These are phyloP conservation scores for Dysmachus trigonus DNA, from an alignment of 2,888 invertebrate genomes.

Conservation along the genomic window DNA sequence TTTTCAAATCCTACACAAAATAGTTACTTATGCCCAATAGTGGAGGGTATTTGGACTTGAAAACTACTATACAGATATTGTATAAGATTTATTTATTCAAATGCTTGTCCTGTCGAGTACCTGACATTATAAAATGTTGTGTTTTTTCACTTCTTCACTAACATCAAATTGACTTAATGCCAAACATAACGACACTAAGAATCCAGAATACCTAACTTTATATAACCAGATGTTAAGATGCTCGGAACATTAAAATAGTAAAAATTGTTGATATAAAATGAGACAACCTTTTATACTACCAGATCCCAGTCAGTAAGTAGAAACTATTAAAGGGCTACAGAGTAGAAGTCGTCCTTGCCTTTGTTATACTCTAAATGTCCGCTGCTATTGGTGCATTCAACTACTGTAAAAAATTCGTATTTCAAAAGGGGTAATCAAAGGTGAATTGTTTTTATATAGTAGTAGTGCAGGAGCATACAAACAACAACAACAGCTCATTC, in stretches of 20 bases:
- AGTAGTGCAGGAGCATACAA: neutral
- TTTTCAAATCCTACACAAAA: too few species aligned
- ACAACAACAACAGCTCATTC: neutral
- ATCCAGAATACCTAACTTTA: too few species aligned
- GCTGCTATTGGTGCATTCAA: neutral
- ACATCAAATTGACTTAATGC: too few species aligned
- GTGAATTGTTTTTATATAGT: neutral
- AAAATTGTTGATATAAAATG: neutral
- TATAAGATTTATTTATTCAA: too few species aligned
- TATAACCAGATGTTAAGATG: too few species aligned
- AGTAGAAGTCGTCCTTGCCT: neutral
- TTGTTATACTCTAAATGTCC: neutral
- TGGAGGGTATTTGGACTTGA: too few species aligned
- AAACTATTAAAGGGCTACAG: neutral
- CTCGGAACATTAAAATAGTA: neutral
- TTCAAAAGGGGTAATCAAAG: neutral
- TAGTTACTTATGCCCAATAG: too few species aligned
- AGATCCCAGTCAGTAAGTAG: neutral
- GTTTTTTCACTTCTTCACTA: too few species aligned
- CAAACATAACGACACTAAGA: too few species aligned
- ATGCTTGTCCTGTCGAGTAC: too few species aligned
- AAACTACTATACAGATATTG: too few species aligned
- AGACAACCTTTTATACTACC: neutral
- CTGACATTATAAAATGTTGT: too few species aligned
- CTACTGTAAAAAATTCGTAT: neutral